Evolutionary conservation across 2,888 invertebrate genomes (phyloP).

Genomic region (Dorcus parallelipipedus): DNA sequence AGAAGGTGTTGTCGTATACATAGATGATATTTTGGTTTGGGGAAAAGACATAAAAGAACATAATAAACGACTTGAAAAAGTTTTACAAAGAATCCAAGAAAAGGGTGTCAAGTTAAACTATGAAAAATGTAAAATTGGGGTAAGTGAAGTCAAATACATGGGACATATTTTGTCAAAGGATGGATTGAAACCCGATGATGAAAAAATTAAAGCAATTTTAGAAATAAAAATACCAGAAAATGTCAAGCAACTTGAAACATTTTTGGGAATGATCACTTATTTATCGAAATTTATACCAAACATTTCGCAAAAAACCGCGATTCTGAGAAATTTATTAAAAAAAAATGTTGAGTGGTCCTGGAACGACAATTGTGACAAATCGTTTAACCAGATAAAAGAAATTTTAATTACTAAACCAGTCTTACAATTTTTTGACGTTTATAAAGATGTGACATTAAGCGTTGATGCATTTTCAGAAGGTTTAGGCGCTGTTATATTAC

Average conservation of each 20-base stretch:
- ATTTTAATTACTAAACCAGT: too few species aligned
- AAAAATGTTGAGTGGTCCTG: background rate
- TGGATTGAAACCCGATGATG: constrained; percentile 7
- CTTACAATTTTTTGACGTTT: background rate
- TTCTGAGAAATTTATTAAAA: constrained; percentile 16
- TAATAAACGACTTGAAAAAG: constrained; percentile 12
- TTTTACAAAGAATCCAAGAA: constrained; percentile 15
- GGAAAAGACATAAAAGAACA: constrained; percentile 11
- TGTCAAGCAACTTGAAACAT: constrained; percentile 17
- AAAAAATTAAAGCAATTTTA: constrained; percentile 20
- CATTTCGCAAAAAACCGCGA: constrained; percentile 16
- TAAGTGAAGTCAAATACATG: constrained; percentile 19
- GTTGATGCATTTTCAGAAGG: constrained; percentile 23
- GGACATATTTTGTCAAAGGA: constrained; percentile 10
- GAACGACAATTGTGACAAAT: too few species aligned
- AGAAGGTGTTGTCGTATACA: background rate
- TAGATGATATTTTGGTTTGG: constrained; percentile 7
- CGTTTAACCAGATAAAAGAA: too few species aligned
- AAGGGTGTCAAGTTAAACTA: constrained; percentile 17
- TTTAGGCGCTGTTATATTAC: constrained; percentile 28
- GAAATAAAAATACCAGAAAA: constrained; percentile 11
- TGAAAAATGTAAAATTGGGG: constrained; percentile 19
- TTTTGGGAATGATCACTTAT: constrained; percentile 25
- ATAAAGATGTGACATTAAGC: constrained; percentile 15
- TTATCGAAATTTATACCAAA: constrained; percentile 20